These are phyloP conservation scores for Gasterosteus nipponicus DNA, from an alignment of 2,113 vertebrate species.

Conservation along the genomic window DNA sequence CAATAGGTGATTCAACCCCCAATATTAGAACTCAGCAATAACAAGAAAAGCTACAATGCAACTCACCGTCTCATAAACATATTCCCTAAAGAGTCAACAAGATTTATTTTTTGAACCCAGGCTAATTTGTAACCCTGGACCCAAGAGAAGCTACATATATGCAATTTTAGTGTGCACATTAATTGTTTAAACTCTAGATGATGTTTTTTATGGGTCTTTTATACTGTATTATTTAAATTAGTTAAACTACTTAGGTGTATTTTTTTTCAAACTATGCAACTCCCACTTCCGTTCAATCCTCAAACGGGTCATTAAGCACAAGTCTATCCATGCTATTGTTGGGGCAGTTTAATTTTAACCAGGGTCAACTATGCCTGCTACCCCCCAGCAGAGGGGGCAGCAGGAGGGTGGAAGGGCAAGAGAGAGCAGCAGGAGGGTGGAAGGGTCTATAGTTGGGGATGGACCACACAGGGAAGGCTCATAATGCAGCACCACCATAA, in stretches of 20 bases:
- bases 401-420: constrained; percentile 59
- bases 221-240: background rate
- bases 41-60: background rate
- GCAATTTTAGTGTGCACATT: background rate
- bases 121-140: background rate
- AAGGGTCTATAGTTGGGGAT: constrained; percentile 44
- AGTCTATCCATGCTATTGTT: constrained; percentile 45
- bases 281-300: constrained; percentile 37
- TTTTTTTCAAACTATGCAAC: constrained; percentile 27
- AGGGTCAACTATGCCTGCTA: constrained; percentile 69
- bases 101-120: background rate
- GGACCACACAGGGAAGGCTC: constrained; percentile 77
- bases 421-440: constrained; percentile 59
- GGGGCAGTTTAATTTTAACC: constrained; percentile 71
- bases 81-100: background rate
- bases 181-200: no score
- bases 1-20: background rate
- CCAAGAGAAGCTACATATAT: background rate
- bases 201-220: background rate
- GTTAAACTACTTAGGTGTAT: constrained; percentile 9
- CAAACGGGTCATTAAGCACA: constrained; percentile 23
- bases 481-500: constrained; percentile 68
- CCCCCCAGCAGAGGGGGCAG: constrained; percentile 74
- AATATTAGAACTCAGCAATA: background rate
- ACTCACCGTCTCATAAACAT: background rate